Conservation (phyloP, 2,888 invertebrate genomes). For the Lasioglossum zephyrum region DNA sequence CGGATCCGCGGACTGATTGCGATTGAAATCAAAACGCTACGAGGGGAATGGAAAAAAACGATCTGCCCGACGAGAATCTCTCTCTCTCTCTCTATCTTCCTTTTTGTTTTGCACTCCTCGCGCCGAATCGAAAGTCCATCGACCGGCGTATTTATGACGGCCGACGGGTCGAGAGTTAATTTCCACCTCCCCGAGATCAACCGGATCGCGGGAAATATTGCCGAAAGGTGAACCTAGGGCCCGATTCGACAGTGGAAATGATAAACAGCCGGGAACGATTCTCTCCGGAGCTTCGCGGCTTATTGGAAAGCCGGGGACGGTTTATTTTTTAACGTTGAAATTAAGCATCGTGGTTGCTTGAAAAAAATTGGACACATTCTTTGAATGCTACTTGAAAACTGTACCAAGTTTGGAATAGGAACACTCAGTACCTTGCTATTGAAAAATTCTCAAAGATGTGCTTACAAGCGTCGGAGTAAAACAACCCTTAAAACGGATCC, state of each 20-base stretch:
- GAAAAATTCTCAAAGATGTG: neutral
- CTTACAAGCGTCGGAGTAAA: too few species aligned
- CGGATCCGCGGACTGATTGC: slow-evolving; percentile 60
- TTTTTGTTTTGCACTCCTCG: slow-evolving; percentile 34
- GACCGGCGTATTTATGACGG: slow-evolving; percentile 32
- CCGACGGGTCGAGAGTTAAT: slow-evolving; percentile 41
- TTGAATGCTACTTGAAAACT: neutral
- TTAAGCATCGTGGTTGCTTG: neutral
- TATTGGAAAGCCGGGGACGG: neutral
- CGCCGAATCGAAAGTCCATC: slow-evolving; percentile 17
- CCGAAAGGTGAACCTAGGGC: neutral
- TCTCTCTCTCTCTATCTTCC: neutral
- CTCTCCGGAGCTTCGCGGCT: neutral
- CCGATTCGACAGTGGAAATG: neutral
- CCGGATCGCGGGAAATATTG: neutral
- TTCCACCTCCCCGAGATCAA: slow-evolving; percentile 8
- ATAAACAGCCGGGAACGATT: neutral
- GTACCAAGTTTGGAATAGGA: neutral
- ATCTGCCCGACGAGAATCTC: slow-evolving; percentile 35
- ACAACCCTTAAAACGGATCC: too few species aligned
- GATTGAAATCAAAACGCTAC: slow-evolving; percentile 68
- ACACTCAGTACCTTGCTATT: neutral
- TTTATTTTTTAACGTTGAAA: neutral
- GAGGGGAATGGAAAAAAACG: slow-evolving; percentile 21
- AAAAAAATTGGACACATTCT: neutral